Evolutionary conservation across 1,140 invertebrate genomes (phyloP).

Genomic region (Brachionus plicatilis): DNA sequence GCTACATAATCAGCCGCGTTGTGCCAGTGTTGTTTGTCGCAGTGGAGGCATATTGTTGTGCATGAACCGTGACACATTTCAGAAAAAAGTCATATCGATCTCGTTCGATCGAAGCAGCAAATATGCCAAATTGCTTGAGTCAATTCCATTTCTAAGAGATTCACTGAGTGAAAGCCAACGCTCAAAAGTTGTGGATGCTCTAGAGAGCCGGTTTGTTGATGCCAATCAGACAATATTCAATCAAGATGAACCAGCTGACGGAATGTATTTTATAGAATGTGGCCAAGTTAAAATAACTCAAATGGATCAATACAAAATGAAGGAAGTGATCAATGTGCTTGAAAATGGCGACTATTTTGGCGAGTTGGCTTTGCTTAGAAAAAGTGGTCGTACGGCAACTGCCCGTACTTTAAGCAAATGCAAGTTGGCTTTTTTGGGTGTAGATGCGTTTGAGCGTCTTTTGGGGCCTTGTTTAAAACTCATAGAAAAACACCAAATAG

Average conservation of each 20-base stretch:
- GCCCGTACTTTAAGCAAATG: conserved; percentile 45
- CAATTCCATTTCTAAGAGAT: conserved; percentile 62
- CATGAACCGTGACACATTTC: conserved; percentile 80
- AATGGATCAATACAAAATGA: conserved; percentile 44
- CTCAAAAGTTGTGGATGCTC: conserved; percentile 90
- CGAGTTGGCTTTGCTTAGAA: neutral
- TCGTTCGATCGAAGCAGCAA: conserved; percentile 91
- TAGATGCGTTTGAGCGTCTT: conserved; percentile 90
- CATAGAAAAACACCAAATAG: conserved; percentile 80
- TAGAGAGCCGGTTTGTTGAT: conserved; percentile 70
- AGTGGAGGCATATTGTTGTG: conserved; percentile 62
- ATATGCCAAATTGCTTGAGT: conserved; percentile 84
- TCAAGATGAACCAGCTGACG: conserved; percentile 77
- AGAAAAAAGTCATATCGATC: conserved; percentile 84
- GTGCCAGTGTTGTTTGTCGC: conserved; percentile 66
- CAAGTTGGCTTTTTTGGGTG: conserved; percentile 77
- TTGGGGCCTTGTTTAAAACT: conserved; percentile 95
- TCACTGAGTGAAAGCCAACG: conserved; percentile 72
- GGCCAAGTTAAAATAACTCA: conserved; percentile 67
- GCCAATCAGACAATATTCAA: conserved; percentile 75
- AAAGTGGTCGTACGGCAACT: neutral
- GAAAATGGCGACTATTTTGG: conserved; percentile 50
- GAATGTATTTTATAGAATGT: conserved; percentile 89
- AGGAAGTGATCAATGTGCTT: conserved; percentile 46
- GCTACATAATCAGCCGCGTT: conserved; percentile 90